Evolutionary conservation across 2,113 vertebrate genomes (phyloP).

Genomic region (Lethenteron reissneri): DNA sequence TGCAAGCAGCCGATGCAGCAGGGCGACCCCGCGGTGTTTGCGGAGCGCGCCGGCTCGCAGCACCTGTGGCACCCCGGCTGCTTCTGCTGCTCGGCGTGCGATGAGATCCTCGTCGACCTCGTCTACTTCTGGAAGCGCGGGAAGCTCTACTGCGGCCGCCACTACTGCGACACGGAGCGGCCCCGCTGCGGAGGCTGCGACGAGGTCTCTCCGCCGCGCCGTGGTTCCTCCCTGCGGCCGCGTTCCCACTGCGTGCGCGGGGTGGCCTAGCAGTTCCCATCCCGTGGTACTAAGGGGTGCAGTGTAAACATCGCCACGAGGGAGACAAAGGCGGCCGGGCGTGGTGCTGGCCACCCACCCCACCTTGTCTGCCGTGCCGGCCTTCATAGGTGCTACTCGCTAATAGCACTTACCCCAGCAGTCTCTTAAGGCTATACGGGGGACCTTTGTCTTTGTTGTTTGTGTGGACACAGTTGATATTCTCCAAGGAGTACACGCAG

Average conservation of each 20-base stretch:
- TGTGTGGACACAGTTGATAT: conserved; percentile 44
- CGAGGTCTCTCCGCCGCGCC: conserved; percentile 33
- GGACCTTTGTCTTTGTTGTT: too few species aligned
- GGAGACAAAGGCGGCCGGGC: too few species aligned
- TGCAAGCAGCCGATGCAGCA: conserved; percentile 52
- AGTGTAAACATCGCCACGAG: too few species aligned
- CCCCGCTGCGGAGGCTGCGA: conserved; percentile 83
- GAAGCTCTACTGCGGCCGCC: conserved; percentile 76
- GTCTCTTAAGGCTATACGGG: too few species aligned
- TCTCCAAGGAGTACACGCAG: conserved; percentile 90
- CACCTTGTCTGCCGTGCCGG: too few species aligned
- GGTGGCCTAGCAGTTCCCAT: too few species aligned
- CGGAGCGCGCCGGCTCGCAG: conserved; percentile 71
- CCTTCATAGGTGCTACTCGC: too few species aligned
- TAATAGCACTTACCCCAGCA: too few species aligned
- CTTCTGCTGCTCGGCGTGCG: conserved; percentile 58
- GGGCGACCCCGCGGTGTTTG: conserved; percentile 76
- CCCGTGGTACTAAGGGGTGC: too few species aligned
- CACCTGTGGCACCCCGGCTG: conserved; percentile 86
- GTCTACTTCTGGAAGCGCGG: conserved; percentile 97
- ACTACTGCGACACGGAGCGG: conserved; percentile 92
- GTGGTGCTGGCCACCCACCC: too few species aligned
- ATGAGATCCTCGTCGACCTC: conserved; percentile 83
- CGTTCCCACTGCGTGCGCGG: too few species aligned
- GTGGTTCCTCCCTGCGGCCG: too few species aligned